Evolutionary conservation across 1,140 invertebrate species (phyloP).

Genomic region (Nomia melanderi): DNA sequence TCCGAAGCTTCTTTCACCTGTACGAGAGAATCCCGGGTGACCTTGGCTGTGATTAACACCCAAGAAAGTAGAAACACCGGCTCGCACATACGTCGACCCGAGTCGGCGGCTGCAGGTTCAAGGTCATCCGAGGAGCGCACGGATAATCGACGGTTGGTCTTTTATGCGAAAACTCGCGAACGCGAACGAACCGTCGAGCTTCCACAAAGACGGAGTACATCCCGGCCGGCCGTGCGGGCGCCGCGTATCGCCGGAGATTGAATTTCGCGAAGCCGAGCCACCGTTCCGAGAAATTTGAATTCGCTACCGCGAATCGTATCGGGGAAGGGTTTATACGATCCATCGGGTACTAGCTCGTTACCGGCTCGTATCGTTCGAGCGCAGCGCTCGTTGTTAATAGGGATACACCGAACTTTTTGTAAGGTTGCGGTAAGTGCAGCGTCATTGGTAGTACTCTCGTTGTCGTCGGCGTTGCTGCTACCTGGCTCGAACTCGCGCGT

Average conservation of each 20-base stretch:
- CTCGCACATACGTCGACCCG: constrained; percentile 52
- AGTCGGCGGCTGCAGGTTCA: constrained; percentile 66
- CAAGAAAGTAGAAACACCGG: constrained; percentile 62
- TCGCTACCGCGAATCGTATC: neutral
- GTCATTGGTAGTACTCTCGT: constrained; percentile 34
- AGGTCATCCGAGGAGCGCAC: constrained; percentile 58
- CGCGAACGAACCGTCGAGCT: no score
- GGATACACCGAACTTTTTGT: constrained; percentile 59
- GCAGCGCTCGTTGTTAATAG: constrained; percentile 67
- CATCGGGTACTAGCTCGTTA: constrained; percentile 69
- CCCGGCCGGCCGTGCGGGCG: no score
- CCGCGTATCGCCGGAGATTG: no score
- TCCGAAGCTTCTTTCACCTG: constrained; percentile 46
- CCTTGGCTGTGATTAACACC: constrained; percentile 66
- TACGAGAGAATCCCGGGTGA: constrained; percentile 40
- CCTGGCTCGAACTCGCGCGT: constrained; percentile 39
- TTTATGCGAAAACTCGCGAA: constrained; percentile 5
- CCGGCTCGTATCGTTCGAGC: constrained; percentile 64
- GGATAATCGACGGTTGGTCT: constrained; percentile 34
- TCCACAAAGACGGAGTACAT: no score
- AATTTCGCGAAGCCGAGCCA: no score
- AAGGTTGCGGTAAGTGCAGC: constrained; percentile 28
- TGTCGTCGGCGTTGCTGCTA: constrained; percentile 30
- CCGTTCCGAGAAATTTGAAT: neutral
- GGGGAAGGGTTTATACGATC: neutral